Percentiles rank a stretch among this genome's conserved stretches.
Evolutionary conservation across 2,888 invertebrate genomes (phyloP).

Genomic region (Drosophila yooni): DNA sequence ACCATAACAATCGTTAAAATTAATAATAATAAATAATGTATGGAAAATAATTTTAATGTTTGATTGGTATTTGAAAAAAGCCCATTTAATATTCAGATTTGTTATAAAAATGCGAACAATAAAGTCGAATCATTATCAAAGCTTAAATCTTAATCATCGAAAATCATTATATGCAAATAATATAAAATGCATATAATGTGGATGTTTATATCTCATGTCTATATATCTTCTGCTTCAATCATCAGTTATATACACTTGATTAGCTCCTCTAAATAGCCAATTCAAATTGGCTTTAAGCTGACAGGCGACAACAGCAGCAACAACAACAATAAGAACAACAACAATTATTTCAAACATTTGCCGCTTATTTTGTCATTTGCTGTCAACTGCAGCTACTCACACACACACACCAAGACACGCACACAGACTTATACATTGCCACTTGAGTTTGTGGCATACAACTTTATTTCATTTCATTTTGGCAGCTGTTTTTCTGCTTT

Average conservation of each 20-base stretch:
- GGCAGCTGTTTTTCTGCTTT: conserved; percentile 57
- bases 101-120: not conserved
- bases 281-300: conserved; percentile 45
- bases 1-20: not conserved
- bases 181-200: not conserved
- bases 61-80: not conserved
- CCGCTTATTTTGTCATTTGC: conserved; percentile 76
- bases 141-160: not conserved
- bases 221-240: not conserved
- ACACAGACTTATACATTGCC: conserved; percentile 1
- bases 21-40: not conserved
- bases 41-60: not conserved
- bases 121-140: not conserved
- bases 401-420: conserved; percentile 25
- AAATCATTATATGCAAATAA: not conserved
- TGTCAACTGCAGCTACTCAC: conserved; percentile 64
- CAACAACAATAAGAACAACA: conserved; percentile 42
- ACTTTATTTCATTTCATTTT: conserved; percentile 73
- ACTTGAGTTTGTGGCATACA: conserved; percentile 50
- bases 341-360: conserved; percentile 69
- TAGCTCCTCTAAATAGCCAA: conserved; percentile 24
- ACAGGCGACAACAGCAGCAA: conserved; percentile 56
- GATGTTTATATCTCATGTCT: not conserved
- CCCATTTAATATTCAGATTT: not conserved
- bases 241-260: conserved; percentile 25